phyloP scores from a whole-genome alignment of 2,113 vertebrate genomes.

The Eulacestoma nigropectus region DNA sequence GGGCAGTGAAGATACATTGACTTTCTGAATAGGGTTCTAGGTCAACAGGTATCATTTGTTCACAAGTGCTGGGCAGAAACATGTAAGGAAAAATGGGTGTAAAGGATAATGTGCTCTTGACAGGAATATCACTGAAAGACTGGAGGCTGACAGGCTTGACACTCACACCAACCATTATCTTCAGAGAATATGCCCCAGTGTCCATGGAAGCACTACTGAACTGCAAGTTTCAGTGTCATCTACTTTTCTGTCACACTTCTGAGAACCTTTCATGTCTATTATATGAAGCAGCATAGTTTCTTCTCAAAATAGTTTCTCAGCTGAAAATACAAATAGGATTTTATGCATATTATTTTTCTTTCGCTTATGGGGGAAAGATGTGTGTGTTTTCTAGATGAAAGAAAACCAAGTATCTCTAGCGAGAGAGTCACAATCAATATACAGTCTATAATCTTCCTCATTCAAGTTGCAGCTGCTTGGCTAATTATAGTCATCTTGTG shows the following conservation, averaged over 20 bases:
- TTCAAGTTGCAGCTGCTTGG: background rate
- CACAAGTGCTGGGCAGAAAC: background rate
- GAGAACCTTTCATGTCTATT: background rate
- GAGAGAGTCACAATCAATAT: accelerated
- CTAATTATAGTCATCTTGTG: background rate
- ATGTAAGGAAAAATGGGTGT: background rate
- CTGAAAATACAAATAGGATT: background rate
- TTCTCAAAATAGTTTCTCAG: background rate
- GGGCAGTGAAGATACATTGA: background rate
- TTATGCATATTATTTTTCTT: background rate
- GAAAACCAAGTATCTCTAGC: background rate
- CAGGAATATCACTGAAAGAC: background rate
- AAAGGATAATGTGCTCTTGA: background rate
- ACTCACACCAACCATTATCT: background rate
- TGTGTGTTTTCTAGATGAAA: background rate
- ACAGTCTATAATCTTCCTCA: background rate
- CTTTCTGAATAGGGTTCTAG: background rate
- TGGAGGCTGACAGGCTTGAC: background rate
- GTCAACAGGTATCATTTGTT: background rate
- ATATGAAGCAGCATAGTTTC: background rate
- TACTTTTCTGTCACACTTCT: background rate
- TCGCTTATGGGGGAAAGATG: background rate
- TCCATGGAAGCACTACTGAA: background rate
- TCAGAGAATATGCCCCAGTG: background rate
- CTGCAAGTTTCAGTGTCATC: background rate